Evolutionary conservation across 2,113 vertebrate species (phyloP).

Genomic region (Elanus axillaris): DNA sequence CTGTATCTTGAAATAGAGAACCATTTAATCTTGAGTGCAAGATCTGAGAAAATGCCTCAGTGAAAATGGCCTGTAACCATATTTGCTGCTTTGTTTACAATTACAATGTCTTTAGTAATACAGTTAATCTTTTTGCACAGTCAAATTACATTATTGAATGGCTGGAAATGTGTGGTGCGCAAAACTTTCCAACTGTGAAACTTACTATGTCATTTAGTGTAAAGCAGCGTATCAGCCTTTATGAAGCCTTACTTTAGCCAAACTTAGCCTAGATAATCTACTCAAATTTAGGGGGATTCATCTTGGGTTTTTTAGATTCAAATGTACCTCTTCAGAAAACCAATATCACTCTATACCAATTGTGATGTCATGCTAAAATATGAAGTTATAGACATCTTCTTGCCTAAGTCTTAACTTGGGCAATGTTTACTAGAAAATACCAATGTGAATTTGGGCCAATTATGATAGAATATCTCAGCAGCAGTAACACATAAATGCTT

Average conservation of each 20-base stretch:
- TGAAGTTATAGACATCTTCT: fast-evolving
- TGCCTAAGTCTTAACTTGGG: background rate
- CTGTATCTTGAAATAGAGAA: background rate
- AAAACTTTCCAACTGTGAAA: background rate
- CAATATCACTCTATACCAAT: fast-evolving
- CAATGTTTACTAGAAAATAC: background rate
- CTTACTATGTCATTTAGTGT: fast-evolving
- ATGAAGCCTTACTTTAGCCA: background rate
- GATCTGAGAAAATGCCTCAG: background rate
- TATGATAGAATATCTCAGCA: fast-evolving
- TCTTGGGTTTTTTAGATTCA: background rate
- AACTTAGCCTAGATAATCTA: background rate
- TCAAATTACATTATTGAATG: background rate
- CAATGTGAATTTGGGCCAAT: background rate
- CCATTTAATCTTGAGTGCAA: background rate
- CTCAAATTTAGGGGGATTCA: background rate
- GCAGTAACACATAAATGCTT: too few species aligned
- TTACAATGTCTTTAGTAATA: background rate
- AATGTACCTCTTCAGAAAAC: background rate
- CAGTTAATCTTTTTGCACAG: background rate
- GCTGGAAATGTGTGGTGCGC: background rate
- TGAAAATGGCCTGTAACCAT: background rate
- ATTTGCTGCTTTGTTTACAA: background rate
- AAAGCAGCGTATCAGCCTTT: background rate
- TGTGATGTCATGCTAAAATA: background rate